Percentiles rank a stretch among this genome's conserved stretches.
Evolutionary conservation across 2,797 vertebrate species (phyloP).

Genomic region (Macropodus opercularis): DNA sequence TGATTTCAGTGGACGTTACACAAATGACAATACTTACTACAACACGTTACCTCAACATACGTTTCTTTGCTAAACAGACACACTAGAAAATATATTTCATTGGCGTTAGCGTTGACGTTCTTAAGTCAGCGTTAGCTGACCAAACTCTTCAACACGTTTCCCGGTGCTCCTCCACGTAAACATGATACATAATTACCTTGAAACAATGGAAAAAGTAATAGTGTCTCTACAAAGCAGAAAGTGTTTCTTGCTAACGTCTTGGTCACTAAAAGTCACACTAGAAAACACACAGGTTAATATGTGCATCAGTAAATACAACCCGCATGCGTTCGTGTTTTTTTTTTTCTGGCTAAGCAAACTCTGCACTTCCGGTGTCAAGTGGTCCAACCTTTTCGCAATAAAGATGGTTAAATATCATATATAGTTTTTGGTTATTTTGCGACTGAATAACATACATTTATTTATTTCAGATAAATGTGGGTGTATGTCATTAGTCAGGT

Average conservation of each 20-base stretch:
- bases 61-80: not conserved
- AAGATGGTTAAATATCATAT: not conserved
- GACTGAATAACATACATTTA: no score
- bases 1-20: not conserved
- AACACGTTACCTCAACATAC: fast-evolving
- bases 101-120: not conserved
- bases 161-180: not conserved
- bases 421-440: not conserved
- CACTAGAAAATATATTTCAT: no score
- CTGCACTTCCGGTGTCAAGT: conserved; percentile 33
- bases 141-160: conserved; percentile 26
- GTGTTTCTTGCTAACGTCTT: not conserved
- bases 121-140: not conserved
- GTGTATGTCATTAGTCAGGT: fast-evolving
- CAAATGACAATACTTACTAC: not conserved
- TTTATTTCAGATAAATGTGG: not conserved
- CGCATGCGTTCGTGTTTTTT: conserved; percentile 21
- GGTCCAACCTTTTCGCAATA: conserved; percentile 17
- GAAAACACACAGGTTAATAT: not conserved
- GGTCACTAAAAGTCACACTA: not conserved
- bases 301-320: not conserved
- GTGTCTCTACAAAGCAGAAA: not conserved
- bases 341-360: no score
- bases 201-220: not conserved
- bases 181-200: conserved; percentile 39